Conservation (phyloP, 2,888 invertebrate species). For the Mylabris sibirica region DNA sequence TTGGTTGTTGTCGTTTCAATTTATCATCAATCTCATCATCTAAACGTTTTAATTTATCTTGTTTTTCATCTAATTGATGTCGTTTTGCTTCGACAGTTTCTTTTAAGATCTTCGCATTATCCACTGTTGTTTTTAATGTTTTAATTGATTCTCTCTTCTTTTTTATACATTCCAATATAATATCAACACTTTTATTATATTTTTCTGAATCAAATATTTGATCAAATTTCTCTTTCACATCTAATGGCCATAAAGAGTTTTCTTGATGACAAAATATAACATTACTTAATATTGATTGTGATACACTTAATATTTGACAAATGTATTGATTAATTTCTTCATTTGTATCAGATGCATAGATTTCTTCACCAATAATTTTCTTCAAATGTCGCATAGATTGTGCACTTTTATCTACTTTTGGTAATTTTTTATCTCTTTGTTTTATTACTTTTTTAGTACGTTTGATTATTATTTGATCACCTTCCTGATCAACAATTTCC, state of each 20-base stretch:
- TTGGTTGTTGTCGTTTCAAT: conserved; percentile 60
- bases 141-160: conserved; percentile 65
- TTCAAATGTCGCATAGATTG: conserved; percentile 62
- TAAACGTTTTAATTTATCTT: conserved; percentile 67
- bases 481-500: conserved; percentile 59
- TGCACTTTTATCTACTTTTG: conserved; percentile 73
- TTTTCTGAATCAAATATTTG: conserved; percentile 95
- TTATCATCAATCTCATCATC: conserved; percentile 62
- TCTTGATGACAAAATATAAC: conserved; percentile 99
- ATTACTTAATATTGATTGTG: conserved; percentile 92
- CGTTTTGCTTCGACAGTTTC: conserved; percentile 69
- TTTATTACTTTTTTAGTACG: conserved; percentile 61
- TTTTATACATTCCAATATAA: conserved; percentile 73
- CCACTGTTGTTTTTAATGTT: conserved; percentile 65
- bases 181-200: conserved; percentile 89
- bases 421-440: conserved; percentile 46
- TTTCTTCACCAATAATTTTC: conserved; percentile 60
- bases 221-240: conserved; percentile 95
- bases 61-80: conserved; percentile 69
- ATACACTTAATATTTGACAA: conserved; percentile 79
- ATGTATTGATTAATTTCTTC: conserved; percentile 78
- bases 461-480: conserved; percentile 67
- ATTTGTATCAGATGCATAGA: conserved; percentile 67
- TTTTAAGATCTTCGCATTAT: conserved; percentile 66
- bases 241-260: conserved; percentile 95